Base-by-base conservation (phyloP, 1,140 invertebrate genomes). In the Lamellibrachia luymesi region DNA sequence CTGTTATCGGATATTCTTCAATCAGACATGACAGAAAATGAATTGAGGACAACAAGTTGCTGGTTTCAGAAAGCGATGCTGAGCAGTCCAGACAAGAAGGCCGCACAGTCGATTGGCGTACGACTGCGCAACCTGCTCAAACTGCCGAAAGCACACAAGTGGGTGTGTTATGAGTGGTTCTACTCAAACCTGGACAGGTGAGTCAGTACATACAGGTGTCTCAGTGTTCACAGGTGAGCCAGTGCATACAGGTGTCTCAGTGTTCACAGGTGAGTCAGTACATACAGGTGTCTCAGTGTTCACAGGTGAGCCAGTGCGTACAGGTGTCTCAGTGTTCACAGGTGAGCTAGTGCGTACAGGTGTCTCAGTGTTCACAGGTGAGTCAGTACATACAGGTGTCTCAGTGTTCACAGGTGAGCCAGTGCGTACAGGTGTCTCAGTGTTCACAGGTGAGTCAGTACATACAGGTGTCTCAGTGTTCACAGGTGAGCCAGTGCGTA, bases 151-250 rank as follows among this genome's bases (percentile, higher is more conserved):
- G 99, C 99, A 49, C 99, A 99, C 96, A 99, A 99, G 97, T 99
- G 99, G 98, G 98, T 99, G 2, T 99, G 98, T 95, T 99, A 99
- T 96, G 99, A 99, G 96, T 99, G 99, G 98, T 99, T 99, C 97
- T 99, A 99, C 96, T 99, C 99, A 94, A 99, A 99, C 95, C 98
- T 99, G 94, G 99, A 99, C 96, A 97, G 97, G 97, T 98, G 97
- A 96, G 97, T 97, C 94, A 93, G 92, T 80, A 0, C 25, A 90
- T 93, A 6, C 64, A 80, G 64, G 64, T 80, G 64, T 80, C 10
- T 22, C 51, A 52, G 51, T 52, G 51, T 52, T 4, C 51, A 52
- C 51, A 52, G 5, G 10, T 52, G 51, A 6, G 51, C 10, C 10
- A 10, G 51, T 52, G 51, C 51, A 52, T 10, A 52, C 51, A 52